Base-by-base conservation (phyloP, 2,797 vertebrate genomes). In the Orientallactaga sibirica region DNA sequence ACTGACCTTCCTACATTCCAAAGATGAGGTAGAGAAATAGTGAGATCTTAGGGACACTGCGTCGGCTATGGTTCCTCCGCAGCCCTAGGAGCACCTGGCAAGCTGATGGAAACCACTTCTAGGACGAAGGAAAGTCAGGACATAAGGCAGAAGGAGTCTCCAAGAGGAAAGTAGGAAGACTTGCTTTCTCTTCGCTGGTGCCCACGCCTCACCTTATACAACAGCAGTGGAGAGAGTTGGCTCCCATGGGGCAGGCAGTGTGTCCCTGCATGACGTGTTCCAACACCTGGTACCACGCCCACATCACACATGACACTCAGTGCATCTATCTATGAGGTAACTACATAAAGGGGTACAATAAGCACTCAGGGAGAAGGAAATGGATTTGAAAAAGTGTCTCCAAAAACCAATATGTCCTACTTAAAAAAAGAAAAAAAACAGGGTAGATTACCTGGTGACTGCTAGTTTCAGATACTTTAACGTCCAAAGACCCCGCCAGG, bases 401-500 rank as follows among this genome's bases (percentile, higher is more conserved):
- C 62, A 61, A 37, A 78, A 88, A 84, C 33, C 33, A 62, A 61
- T 84, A 94, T 37, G 76, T 75, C 5, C 48, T 64, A 48, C 25
- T 88, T 90, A 52, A 91, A 37, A 37, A 37, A 37, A 37, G 33
- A 71, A 93, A 64, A 77, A 95, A 79, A 95, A 84, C 25, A 41
- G 18, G 2, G 15, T 0, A 86, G 86, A 97, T 98, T 98, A 99
- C 99, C 99, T 99, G 99, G 97, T 99, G 99, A 98, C 99, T 99
- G 97, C 99, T 99, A 0, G 99, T 99, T 98, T 99, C 99, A 83
- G 99, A 99, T 94, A 99, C 99, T 98, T 99, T 99, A 97, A 99
- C 99, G 97, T 99, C 99, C 98, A 99, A 97, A 88, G 99, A 99
- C 93, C 99, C 99, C 37, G 99, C 99, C 80, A 99, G 98, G 76